Evolutionary conservation across 2,797 vertebrate genomes (phyloP).

Genomic region (Propithecus deckenii): DNA sequence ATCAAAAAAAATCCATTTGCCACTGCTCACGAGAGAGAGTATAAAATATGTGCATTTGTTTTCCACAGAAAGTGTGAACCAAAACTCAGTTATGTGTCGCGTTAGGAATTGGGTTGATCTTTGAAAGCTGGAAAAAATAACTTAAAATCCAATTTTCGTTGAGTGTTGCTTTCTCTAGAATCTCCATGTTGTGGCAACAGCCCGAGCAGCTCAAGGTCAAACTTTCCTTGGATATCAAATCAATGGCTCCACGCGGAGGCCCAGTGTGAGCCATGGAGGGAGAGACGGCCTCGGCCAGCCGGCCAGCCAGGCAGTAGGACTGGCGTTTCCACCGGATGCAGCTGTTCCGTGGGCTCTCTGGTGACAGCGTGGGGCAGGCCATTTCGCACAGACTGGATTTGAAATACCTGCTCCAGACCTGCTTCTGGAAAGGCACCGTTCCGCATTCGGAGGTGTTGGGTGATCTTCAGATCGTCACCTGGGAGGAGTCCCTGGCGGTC

Average conservation of each 20-base stretch:
- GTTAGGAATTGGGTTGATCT: neutral
- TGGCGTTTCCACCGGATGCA: neutral
- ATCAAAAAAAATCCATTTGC: no score
- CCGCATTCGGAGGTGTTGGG: no score
- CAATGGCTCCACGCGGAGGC: neutral
- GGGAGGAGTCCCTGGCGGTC: no score
- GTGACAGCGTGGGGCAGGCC: accelerated
- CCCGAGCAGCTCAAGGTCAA: neutral
- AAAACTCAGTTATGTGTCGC: neutral
- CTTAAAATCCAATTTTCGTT: neutral
- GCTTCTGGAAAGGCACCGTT: neutral
- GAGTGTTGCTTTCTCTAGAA: neutral
- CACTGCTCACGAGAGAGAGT: neutral
- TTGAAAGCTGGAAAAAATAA: neutral
- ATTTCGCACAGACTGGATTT: neutral
- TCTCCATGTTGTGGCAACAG: neutral
- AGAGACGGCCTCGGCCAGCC: accelerated
- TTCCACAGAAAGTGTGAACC: neutral
- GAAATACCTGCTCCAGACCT: neutral
- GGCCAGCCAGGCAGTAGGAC: no score
- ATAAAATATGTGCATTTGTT: neutral
- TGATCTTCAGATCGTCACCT: neutral
- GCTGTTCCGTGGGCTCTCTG: accelerated
- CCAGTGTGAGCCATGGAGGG: neutral
- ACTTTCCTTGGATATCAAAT: neutral